Base-by-base conservation (phyloP, 2,113 vertebrate genomes). In the Bos javanicus region DNA sequence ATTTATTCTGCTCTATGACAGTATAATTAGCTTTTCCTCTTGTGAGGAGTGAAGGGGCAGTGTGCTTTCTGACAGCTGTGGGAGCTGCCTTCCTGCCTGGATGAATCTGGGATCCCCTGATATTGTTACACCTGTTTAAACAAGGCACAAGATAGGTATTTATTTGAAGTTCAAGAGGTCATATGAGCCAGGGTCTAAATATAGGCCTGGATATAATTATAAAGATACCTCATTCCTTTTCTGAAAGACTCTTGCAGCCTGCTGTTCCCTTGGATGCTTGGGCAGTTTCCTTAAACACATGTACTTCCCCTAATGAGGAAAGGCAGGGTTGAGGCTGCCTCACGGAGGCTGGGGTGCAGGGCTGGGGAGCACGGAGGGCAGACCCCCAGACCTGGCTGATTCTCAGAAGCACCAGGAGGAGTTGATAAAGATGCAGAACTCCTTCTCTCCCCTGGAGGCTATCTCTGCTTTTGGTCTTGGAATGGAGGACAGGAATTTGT, bases 81-180 rank as follows among this genome's bases (percentile, higher is more conserved):
- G 57, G 98, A 98, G 97, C 96, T 80, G 96, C 87, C 94, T 96
- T 96, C 96, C 94, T 91, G 95, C 81, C 97, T 3, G 80, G 97
- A 97, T 82, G 98, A 98, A 97, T 94, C 94, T 60, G 90, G n/a
- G 59, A 91, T 96, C 96, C 97, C 92, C 96, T 80, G 3, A 96
- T 98, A 97, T 91, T 94, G 56, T 94, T 96, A 97, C 98, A 98
- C 98, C 98, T 99, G 98, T 97, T 98, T 97, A 98, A 99, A 98
- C 98, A 99, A 96, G 93, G 90, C 30, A 95, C 71, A 95, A 93
- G 64, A 97, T 60, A 98, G 97, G 97, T 98, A 97, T 85, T 98
- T 91, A 97, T 98, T 98, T 97, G 95, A 97, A 97, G 92, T 96
- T 97, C 95, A 98, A 94, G 95, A 98, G 98, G 95, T 92, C 98